Percentiles rank a stretch among this genome's conserved stretches.
These are phyloP conservation scores for Athrips mouffetella DNA, from an alignment of 2,888 invertebrate species.

Conservation along the genomic window DNA sequence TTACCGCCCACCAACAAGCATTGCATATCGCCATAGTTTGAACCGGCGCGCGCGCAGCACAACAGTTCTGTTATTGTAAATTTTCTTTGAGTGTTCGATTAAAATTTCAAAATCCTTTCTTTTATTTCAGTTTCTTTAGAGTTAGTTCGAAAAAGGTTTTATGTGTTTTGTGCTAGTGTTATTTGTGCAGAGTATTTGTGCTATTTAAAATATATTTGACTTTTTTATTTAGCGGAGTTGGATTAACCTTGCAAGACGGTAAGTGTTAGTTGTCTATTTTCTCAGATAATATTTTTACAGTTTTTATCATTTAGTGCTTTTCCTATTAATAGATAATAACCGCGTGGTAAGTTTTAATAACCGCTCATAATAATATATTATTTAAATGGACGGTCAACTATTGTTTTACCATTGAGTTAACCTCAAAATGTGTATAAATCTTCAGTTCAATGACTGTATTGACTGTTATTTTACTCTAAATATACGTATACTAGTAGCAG, in stretches of 20 bases:
- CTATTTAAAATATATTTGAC: too few relatives aligned
- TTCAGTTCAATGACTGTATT: too few relatives aligned
- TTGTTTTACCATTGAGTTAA: too few relatives aligned
- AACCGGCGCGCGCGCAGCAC: slow-evolving; percentile 51
- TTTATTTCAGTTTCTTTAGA: background rate
- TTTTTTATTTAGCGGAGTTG: background rate
- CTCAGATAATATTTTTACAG: background rate
- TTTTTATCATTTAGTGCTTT: background rate
- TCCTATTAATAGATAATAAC: too few relatives aligned
- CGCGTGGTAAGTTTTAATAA: too few relatives aligned
- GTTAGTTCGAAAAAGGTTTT: background rate
- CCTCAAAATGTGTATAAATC: too few relatives aligned
- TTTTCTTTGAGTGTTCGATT: slow-evolving; percentile 9
- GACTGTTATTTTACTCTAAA: too few relatives aligned
- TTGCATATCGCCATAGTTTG: slow-evolving; percentile 55
- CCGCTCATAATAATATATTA: too few relatives aligned
- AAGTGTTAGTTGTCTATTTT: background rate
- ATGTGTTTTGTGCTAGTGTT: slow-evolving; percentile 1
- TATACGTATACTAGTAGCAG: too few relatives aligned
- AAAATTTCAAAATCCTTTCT: background rate
- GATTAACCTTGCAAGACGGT: slow-evolving; percentile 1
- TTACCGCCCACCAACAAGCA: slow-evolving; percentile 43
- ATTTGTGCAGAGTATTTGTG: too few relatives aligned
- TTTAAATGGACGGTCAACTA: too few relatives aligned
- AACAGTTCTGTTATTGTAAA: slow-evolving; percentile 32